These are phyloP conservation scores for Tursiops truncatus DNA, from an alignment of 2,113 vertebrate species.

Conservation along the genomic window DNA sequence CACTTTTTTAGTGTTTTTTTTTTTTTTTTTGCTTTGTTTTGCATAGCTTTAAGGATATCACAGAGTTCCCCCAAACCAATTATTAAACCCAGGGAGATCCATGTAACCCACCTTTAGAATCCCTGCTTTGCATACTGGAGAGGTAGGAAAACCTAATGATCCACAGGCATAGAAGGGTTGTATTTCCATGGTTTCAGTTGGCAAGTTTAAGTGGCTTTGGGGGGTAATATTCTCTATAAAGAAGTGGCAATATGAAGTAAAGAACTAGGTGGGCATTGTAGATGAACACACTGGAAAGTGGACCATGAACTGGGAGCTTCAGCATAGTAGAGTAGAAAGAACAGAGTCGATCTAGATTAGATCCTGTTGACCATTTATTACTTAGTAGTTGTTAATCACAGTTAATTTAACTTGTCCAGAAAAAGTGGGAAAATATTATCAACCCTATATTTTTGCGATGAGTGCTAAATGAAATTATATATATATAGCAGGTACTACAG, in stretches of 20 bases:
- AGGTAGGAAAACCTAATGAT: not conserved
- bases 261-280: not conserved
- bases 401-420: not conserved
- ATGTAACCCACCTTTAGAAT: not conserved
- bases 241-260: not conserved
- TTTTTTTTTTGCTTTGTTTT: not conserved
- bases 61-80: not conserved
- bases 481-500: fast-evolving
- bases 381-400: not conserved
- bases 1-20: not conserved
- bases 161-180: not conserved
- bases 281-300: not conserved
- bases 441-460: not conserved
- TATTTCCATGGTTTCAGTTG: not conserved
- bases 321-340: not conserved
- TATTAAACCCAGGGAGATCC: not conserved
- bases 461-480: not conserved
- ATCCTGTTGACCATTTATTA: not conserved
- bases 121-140: not conserved
- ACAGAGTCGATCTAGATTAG: not conserved
- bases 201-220: not conserved
- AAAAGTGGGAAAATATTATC: not conserved
- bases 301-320: not conserved
- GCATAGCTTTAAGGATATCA: not conserved
- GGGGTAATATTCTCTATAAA: not conserved